These are phyloP conservation scores for Rissa tridactyla DNA, from an alignment of 2,113 vertebrate genomes.

Conservation along the genomic window DNA sequence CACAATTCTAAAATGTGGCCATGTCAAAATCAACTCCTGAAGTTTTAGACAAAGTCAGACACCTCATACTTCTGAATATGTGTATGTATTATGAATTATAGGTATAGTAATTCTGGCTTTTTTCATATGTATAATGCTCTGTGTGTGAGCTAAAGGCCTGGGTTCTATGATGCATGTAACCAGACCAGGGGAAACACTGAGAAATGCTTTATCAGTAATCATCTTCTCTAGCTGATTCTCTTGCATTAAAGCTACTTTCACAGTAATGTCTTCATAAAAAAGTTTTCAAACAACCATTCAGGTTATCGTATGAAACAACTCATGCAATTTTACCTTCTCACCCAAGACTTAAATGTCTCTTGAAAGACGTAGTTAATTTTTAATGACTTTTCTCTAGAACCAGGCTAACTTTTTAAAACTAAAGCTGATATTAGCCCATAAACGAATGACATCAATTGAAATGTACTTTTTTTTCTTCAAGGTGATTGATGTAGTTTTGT, in stretches of 20 bases:
- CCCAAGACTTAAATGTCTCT: slow-evolving; percentile 41
- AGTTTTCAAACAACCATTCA: neutral
- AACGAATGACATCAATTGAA: slow-evolving; percentile 61
- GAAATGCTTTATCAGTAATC: neutral
- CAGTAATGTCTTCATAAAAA: neutral
- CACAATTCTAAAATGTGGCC: neutral
- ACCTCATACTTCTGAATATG: neutral
- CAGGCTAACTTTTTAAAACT: slow-evolving; percentile 58
- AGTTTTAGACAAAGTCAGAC: neutral
- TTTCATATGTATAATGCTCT: neutral
- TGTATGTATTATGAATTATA: neutral
- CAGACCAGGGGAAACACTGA: neutral
- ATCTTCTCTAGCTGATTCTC: neutral
- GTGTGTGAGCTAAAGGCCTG: neutral
- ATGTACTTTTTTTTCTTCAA: slow-evolving; percentile 74
- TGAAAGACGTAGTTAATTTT: slow-evolving; percentile 69
- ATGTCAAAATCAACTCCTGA: neutral
- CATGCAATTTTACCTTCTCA: slow-evolving; percentile 27
- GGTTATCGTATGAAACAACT: slow-evolving; percentile 14
- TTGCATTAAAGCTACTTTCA: neutral
- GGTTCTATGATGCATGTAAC: neutral
- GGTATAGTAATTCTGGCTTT: neutral
- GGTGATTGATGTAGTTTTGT: slow-evolving; percentile 90
- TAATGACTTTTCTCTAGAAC: slow-evolving; percentile 62
- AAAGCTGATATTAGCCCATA: slow-evolving; percentile 47